phyloP scores from a whole-genome alignment of 2,797 vertebrate species.

The Hephaestus fuliginosus region DNA sequence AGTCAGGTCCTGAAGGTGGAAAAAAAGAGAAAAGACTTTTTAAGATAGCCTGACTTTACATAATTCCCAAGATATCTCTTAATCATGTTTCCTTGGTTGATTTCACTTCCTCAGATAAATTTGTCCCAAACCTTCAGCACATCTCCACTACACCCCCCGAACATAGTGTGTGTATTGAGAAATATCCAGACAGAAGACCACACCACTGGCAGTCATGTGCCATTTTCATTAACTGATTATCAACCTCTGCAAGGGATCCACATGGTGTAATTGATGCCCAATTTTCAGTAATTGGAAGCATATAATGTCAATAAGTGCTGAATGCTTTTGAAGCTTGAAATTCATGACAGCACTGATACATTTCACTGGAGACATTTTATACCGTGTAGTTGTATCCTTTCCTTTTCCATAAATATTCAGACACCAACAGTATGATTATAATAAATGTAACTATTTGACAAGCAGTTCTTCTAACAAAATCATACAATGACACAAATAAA shows the following conservation, averaged over 20 bases:
- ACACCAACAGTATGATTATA: neutral
- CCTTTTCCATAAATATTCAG: neutral
- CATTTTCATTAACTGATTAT: slow-evolving; percentile 17
- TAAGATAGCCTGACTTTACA: neutral
- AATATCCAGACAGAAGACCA: slow-evolving; percentile 26
- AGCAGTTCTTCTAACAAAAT: neutral
- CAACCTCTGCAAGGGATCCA: neutral
- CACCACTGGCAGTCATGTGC: slow-evolving; percentile 50
- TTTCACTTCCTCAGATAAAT: slow-evolving; percentile 33
- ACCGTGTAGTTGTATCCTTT: neutral
- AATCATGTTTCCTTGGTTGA: slow-evolving; percentile 14
- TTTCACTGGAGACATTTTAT: neutral
- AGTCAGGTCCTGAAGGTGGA: slow-evolving; percentile 50
- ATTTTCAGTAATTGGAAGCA: slow-evolving; percentile 14
- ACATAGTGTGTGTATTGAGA: slow-evolving; percentile 26
- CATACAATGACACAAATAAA: neutral
- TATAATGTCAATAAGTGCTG: neutral
- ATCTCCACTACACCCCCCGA: neutral
- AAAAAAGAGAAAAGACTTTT: slow-evolving; percentile 12
- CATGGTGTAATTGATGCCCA: slow-evolving; percentile 7
- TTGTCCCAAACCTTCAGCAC: neutral
- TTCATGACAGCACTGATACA: neutral
- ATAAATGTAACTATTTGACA: neutral
- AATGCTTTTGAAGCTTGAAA: slow-evolving; percentile 4
- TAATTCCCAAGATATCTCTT: neutral